A percentile compares a stretch with the other conserved stretches of the same genome.
These are phyloP conservation scores for Notoglanidium macrostoma DNA, from an alignment of 2,797 vertebrate species.

Conservation along the genomic window DNA sequence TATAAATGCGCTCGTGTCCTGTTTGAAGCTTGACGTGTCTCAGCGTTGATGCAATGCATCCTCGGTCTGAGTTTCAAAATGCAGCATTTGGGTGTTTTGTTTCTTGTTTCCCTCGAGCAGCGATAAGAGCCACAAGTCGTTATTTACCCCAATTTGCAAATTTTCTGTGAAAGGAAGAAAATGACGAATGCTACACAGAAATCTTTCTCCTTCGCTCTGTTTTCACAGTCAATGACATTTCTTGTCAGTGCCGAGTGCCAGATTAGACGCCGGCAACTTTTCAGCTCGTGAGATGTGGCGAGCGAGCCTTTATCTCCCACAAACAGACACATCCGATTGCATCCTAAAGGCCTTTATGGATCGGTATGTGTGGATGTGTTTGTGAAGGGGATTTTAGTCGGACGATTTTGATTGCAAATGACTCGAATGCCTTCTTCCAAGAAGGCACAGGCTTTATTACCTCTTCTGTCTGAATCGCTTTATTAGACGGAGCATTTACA, in stretches of 20 bases:
- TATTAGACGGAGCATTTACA: background rate
- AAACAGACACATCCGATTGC: conserved; percentile 68
- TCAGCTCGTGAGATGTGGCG: conserved; percentile 43
- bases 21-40: background rate
- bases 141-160: conserved; percentile 27
- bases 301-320: conserved; percentile 66
- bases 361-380: conserved; percentile 63
- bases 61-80: background rate
- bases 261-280: conserved; percentile 66
- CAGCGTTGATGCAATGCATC: background rate
- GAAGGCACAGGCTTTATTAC: background rate
- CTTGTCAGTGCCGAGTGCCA: conserved; percentile 59
- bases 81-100: conserved; percentile 12
- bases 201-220: conserved; percentile 13
- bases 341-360: conserved; percentile 63
- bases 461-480: background rate
- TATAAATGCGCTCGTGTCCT: background rate
- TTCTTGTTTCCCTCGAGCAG: conserved; percentile 1
- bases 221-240: conserved; percentile 39
- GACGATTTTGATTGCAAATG: conserved; percentile 57
- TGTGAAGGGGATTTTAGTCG: conserved; percentile 51
- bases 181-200: conserved; percentile 35
- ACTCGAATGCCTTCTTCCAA: background rate
- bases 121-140: conserved; percentile 13
- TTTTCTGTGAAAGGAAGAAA: conserved; percentile 23